Percentiles rank a stretch among this genome's conserved stretches.
phyloP scores from a whole-genome alignment of 2,888 invertebrate genomes.

The Prosopocoilus inquinatus region DNA sequence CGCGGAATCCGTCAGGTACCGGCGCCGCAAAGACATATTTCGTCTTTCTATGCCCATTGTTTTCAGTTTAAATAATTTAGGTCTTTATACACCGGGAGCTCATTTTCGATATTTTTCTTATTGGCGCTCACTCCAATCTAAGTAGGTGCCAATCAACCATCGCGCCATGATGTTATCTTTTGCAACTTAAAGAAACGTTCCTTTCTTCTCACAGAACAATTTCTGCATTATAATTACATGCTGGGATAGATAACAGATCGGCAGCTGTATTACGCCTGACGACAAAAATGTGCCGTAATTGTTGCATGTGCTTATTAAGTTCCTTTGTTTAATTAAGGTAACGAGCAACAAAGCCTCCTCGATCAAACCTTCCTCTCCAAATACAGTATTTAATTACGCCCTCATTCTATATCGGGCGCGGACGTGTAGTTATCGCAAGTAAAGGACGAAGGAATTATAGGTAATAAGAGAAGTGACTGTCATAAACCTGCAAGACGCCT shows the following conservation, averaged over 20 bases:
- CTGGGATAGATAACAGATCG: neutral
- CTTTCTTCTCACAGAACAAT: too few species aligned
- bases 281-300: constrained; percentile 2
- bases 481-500: constrained; percentile 2
- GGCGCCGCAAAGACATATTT: constrained; percentile 18
- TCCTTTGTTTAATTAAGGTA: constrained; percentile 3
- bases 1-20: constrained; percentile 9
- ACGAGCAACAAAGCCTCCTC: neutral
- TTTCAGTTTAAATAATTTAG: neutral
- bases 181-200: too few species aligned
- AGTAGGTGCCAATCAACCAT: too few species aligned
- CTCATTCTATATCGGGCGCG: neutral
- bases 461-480: constrained; percentile 6
- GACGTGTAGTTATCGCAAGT: neutral
- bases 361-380: neutral
- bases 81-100: too few species aligned
- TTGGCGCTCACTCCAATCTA: too few species aligned
- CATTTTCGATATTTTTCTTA: too few species aligned
- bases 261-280: neutral
- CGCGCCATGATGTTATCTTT: too few species aligned
- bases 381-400: constrained; percentile 8
- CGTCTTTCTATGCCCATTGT: constrained; percentile 14
- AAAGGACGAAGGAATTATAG: constrained; percentile 4
- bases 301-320: constrained; percentile 6
- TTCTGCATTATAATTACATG: too few species aligned